Evolutionary conservation across 2,888 invertebrate species (phyloP).

Genomic region (Tipula lateralis): DNA sequence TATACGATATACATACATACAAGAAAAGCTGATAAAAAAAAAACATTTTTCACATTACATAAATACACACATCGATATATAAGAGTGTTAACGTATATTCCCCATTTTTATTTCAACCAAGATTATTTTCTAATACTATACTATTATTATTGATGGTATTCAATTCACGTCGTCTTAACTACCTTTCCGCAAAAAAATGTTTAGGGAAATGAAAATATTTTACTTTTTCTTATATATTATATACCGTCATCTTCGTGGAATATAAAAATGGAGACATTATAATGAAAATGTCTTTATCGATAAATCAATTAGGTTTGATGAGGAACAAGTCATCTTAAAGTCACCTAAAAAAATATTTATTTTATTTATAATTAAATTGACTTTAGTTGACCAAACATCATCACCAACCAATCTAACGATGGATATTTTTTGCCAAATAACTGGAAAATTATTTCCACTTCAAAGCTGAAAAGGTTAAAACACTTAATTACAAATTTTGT

Average conservation of each 20-base stretch:
- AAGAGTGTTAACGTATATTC: not conserved
- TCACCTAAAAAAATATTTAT: not conserved
- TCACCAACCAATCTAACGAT: not conserved
- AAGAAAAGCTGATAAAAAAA: not conserved
- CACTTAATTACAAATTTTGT: not conserved
- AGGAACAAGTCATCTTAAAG: not conserved
- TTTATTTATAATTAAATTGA: not conserved
- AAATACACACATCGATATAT: not conserved
- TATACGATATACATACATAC: too few relatives aligned
- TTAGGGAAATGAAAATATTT: not conserved
- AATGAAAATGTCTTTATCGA: not conserved
- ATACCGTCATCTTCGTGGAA: not conserved
- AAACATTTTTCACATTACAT: not conserved
- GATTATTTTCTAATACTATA: not conserved
- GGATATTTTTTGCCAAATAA: not conserved
- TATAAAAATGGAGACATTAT: not conserved
- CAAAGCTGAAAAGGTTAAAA: not conserved
- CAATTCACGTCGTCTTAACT: not conserved
- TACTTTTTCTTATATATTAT: not conserved
- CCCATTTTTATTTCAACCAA: not conserved
- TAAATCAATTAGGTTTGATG: not conserved
- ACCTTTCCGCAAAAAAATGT: not conserved
- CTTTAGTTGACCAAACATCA: not conserved
- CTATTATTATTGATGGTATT: not conserved
- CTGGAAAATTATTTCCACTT: not conserved